Percentiles rank a stretch among this genome's conserved stretches.
These are phyloP conservation scores for Lophochroa leadbeateri DNA, from an alignment of 2,113 vertebrate species.

Conservation along the genomic window DNA sequence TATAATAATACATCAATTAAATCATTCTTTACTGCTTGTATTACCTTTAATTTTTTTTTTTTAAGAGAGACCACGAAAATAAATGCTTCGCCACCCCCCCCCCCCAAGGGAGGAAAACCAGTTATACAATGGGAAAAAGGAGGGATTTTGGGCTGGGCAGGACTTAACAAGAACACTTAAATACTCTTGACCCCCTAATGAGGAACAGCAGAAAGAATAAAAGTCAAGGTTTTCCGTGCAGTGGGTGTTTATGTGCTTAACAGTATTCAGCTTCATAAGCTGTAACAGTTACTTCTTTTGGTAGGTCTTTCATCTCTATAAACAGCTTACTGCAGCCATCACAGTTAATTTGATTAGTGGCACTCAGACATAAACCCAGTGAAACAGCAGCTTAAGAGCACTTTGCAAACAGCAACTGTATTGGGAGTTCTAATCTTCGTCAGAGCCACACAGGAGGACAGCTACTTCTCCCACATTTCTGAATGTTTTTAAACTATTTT, in stretches of 20 bases:
- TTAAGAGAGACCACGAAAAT: not conserved
- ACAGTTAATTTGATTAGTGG: slow-evolving; percentile 69
- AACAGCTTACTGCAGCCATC: slow-evolving; percentile 66
- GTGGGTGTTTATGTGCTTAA: slow-evolving; percentile 37
- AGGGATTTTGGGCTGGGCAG: not conserved
- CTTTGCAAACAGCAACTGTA: slow-evolving; percentile 19
- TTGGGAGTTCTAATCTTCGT: slow-evolving; percentile 51
- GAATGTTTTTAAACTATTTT: slow-evolving; percentile 26
- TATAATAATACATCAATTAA: not conserved
- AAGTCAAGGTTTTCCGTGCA: not conserved
- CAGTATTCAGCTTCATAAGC: slow-evolving; percentile 32
- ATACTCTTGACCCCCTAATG: not conserved
- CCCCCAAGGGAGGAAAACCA: not conserved
- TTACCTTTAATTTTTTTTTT: not conserved
- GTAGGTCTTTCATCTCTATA: slow-evolving; percentile 64
- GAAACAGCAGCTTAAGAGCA: slow-evolving; percentile 51
- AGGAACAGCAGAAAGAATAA: slow-evolving; percentile 41
- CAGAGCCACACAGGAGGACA: slow-evolving; percentile 1
- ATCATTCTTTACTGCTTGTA: not conserved
- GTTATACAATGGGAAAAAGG: not conserved
- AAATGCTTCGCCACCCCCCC: too few relatives aligned
- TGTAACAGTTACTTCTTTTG: slow-evolving; percentile 48
- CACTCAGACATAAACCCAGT: slow-evolving; percentile 23
- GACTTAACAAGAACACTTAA: not conserved
- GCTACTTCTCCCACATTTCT: slow-evolving; percentile 5